Percentiles rank a stretch among this genome's conserved stretches.
Conservation (phyloP, 2,113 vertebrate genomes). For the Xiphophorus couchianus region DNA sequence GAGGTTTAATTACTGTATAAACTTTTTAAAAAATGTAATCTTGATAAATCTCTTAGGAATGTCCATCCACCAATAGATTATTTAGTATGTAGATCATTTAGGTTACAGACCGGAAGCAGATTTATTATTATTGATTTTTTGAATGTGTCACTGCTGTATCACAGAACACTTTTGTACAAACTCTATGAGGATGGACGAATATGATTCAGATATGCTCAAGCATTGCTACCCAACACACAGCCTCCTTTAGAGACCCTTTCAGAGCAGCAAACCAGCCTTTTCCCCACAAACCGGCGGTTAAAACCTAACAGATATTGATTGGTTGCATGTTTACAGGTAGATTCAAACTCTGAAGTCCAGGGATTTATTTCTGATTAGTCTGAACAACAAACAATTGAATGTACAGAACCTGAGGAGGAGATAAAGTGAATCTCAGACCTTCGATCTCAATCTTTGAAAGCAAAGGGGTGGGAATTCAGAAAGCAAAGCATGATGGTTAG, state of each 20-base stretch:
- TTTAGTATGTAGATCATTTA: not conserved
- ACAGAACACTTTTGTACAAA: not conserved
- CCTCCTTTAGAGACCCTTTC: not conserved
- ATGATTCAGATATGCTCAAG: not conserved
- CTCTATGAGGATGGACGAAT: not conserved
- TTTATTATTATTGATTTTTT: not conserved
- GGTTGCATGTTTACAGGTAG: conserved; percentile 30
- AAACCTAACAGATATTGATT: conserved; percentile 36
- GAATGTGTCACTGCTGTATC: not conserved
- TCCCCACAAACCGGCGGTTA: conserved; percentile 8
- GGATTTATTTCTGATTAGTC: conserved; percentile 13
- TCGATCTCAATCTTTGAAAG: conserved; percentile 7
- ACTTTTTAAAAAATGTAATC: too few species aligned
- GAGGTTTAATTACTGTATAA: too few species aligned
- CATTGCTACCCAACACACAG: not conserved
- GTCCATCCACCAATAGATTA: too few species aligned
- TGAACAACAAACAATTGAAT: conserved; percentile 10
- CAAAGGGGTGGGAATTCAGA: not conserved
- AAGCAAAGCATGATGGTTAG: not conserved
- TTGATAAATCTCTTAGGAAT: too few species aligned
- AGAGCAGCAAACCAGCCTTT: not conserved
- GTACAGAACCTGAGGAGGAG: conserved; percentile 2
- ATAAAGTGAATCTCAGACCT: conserved; percentile 21
- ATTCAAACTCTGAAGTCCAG: conserved; percentile 54
- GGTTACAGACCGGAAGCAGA: too few species aligned